Evolutionary conservation across 2,113 vertebrate species (phyloP).

Genomic region (Chaetops frenatus): DNA sequence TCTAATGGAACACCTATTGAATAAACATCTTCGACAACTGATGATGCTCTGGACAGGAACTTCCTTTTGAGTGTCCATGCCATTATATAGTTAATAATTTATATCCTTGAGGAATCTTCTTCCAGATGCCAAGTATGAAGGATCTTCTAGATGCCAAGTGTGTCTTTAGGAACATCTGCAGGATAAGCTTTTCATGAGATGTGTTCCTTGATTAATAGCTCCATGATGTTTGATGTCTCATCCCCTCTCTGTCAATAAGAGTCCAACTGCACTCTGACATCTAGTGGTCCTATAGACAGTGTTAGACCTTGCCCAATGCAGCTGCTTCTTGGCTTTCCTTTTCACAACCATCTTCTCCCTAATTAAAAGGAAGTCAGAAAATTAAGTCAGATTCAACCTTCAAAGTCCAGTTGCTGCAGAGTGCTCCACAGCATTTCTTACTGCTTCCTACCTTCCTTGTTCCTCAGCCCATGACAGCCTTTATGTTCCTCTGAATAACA

Average conservation of each 20-base stretch:
- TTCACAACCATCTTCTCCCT: not conserved
- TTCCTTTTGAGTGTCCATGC: not conserved
- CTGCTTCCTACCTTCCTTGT: not conserved
- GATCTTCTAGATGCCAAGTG: not conserved
- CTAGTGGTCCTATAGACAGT: not conserved
- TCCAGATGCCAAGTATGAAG: not conserved
- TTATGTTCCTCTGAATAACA: not conserved
- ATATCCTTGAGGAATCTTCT: not conserved
- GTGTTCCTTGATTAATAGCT: not conserved
- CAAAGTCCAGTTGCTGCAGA: not conserved
- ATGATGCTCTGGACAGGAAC: not conserved
- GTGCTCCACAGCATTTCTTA: not conserved
- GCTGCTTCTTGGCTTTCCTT: not conserved
- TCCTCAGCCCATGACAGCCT: not conserved
- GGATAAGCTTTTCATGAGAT: not conserved
- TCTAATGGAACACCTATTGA: not conserved
- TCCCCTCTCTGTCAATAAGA: not conserved
- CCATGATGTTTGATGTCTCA: not conserved
- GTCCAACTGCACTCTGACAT: not conserved
- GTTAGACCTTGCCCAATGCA: not conserved
- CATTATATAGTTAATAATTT: not conserved
- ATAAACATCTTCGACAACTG: not conserved
- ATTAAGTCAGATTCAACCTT: not conserved
- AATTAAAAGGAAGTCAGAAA: not conserved
- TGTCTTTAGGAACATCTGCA: not conserved